A percentile compares a stretch with the other conserved stretches of the same genome.
phyloP scores from a whole-genome alignment of 2,113 vertebrate species.

The Crotalus tigris region DNA sequence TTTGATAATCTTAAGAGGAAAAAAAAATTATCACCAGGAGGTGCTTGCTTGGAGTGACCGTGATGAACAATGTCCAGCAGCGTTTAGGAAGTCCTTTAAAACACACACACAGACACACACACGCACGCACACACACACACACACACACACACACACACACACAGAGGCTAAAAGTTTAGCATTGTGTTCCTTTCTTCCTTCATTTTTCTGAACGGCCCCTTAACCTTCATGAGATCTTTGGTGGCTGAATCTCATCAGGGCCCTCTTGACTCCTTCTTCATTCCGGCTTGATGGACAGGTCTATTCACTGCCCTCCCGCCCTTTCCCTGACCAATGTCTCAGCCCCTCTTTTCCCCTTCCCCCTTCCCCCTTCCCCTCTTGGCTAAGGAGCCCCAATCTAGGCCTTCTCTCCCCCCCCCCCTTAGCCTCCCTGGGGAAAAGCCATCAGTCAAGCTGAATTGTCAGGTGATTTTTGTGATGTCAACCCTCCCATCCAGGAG shows the following conservation, averaged over 20 bases:
- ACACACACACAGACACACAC: no score
- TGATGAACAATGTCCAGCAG: background rate
- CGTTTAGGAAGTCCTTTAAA: background rate
- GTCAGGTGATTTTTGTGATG: conserved; percentile 65
- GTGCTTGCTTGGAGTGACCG: background rate
- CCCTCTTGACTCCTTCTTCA: background rate
- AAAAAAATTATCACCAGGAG: background rate
- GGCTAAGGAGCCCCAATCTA: background rate
- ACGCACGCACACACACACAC: no score
- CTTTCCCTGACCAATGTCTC: background rate
- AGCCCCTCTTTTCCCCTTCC: background rate
- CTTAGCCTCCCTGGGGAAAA: conserved; percentile 40
- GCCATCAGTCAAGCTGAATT: conserved; percentile 63
- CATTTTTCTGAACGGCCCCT: background rate
- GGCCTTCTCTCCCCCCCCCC: background rate
- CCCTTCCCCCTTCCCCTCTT: background rate
- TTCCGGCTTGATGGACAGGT: background rate
- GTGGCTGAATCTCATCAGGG: background rate
- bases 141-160: background rate
- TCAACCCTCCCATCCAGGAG: conserved; percentile 64
- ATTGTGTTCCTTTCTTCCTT: background rate
- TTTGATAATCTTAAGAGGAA: background rate
- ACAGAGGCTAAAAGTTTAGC: background rate
- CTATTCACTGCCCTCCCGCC: background rate
- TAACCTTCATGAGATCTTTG: background rate